Evolutionary conservation across 2,888 invertebrate species (phyloP).

Genomic region (Odontocerum albicorne): DNA sequence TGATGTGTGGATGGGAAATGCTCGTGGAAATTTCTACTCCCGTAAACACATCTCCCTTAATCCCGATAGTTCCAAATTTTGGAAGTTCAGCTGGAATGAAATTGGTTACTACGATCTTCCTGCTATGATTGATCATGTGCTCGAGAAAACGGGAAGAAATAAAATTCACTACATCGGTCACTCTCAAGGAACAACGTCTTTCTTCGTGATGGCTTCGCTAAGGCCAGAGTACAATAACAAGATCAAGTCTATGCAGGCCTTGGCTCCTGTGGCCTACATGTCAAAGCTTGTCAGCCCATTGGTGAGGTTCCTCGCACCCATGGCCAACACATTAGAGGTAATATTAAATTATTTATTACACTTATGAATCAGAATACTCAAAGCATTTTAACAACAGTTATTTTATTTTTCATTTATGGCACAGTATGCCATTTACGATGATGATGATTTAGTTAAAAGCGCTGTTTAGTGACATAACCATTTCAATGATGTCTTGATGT

Average conservation of each 20-base stretch:
- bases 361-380: too few species aligned
- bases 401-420: too few species aligned
- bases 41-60: constrained; percentile 58
- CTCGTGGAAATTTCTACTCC: constrained; percentile 72
- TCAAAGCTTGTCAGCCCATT: constrained; percentile 53
- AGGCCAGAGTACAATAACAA: constrained; percentile 62
- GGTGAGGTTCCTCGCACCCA: constrained; percentile 50
- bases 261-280: constrained; percentile 64
- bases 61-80: constrained; percentile 41
- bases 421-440: too few species aligned
- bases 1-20: constrained; percentile 83
- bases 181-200: constrained; percentile 68
- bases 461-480: too few species aligned
- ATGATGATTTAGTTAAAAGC: too few species aligned
- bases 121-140: constrained; percentile 70
- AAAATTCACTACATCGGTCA: constrained; percentile 72
- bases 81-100: constrained; percentile 72
- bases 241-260: constrained; percentile 58
- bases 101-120: constrained; percentile 76
- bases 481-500: too few species aligned
- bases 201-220: constrained; percentile 61
- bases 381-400: too few species aligned
- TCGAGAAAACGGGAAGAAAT: constrained; percentile 54
- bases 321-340: constrained; percentile 55
- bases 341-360: too few species aligned